Evolutionary conservation across 2,113 vertebrate genomes (phyloP).

Genomic region (Myiozetetes cayanensis): DNA sequence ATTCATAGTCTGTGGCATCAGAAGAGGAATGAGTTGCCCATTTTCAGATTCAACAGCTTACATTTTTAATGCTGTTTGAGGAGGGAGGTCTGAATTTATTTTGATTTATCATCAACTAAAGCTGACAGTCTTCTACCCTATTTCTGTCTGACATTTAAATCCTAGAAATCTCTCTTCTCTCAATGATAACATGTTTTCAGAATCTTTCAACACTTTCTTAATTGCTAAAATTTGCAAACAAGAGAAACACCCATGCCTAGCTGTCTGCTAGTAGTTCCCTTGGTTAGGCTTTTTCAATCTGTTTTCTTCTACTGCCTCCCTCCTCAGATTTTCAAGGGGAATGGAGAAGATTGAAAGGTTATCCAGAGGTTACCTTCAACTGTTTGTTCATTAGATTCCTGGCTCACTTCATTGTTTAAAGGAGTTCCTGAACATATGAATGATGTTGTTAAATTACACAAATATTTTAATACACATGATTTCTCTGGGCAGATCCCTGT

Average conservation of each 20-base stretch:
- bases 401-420: slow-evolving; percentile 22
- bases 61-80: background rate
- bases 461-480: background rate
- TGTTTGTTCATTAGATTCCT: slow-evolving; percentile 5
- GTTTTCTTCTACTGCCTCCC: background rate
- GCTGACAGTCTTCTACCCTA: background rate
- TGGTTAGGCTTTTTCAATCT: background rate
- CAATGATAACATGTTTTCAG: slow-evolving; percentile 45
- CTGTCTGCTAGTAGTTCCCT: background rate
- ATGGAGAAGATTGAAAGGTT: slow-evolving; percentile 15
- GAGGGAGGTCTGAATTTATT: background rate
- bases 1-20: background rate
- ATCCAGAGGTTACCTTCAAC: slow-evolving; percentile 3
- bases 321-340: slow-evolving; percentile 27
- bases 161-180: background rate
- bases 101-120: background rate
- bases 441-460: background rate
- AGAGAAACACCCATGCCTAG: background rate
- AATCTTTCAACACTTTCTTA: slow-evolving; percentile 60
- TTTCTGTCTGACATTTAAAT: background rate
- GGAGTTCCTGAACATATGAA: background rate
- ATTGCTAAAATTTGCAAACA: slow-evolving; percentile 49
- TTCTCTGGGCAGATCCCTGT: background rate
- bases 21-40: background rate
- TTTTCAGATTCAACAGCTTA: slow-evolving; percentile 9